These are phyloP conservation scores for Esperia sulphurella DNA, from an alignment of 2,888 invertebrate genomes.

Conservation along the genomic window DNA sequence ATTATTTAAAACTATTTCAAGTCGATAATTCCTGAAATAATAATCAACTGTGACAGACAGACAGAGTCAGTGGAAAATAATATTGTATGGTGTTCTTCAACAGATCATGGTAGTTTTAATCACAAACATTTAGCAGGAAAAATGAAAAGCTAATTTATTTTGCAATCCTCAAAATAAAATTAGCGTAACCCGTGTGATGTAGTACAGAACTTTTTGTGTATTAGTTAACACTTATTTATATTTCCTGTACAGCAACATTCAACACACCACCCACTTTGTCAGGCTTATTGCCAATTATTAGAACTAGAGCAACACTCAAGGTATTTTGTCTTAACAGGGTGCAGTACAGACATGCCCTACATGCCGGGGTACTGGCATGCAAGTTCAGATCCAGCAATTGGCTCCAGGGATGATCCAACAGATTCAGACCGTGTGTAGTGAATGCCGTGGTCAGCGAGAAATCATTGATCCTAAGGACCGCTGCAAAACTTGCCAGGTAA, in stretches of 20 bases:
- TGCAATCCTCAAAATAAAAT: too few species aligned
- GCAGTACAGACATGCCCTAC: conserved; percentile 90
- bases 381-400: conserved; percentile 81
- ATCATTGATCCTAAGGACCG: conserved; percentile 93
- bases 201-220: neutral
- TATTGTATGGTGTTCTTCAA: too few species aligned
- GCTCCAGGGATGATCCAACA: conserved; percentile 89
- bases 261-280: neutral
- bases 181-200: too few species aligned
- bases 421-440: conserved; percentile 91
- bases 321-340: conserved; percentile 64
- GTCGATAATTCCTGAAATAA: too few species aligned
- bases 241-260: neutral
- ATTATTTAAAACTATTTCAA: too few species aligned
- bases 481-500: conserved; percentile 91
- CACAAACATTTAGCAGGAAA: too few species aligned
- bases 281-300: neutral
- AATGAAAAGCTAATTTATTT: too few species aligned
- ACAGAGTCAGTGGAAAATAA: too few species aligned
- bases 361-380: conserved; percentile 95
- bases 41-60: too few species aligned
- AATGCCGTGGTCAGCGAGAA: conserved; percentile 93
- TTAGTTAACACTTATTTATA: neutral
- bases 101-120: too few species aligned
- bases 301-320: neutral